phyloP scores from a whole-genome alignment of 2,888 invertebrate species.

The Coenonympha arcania region DNA sequence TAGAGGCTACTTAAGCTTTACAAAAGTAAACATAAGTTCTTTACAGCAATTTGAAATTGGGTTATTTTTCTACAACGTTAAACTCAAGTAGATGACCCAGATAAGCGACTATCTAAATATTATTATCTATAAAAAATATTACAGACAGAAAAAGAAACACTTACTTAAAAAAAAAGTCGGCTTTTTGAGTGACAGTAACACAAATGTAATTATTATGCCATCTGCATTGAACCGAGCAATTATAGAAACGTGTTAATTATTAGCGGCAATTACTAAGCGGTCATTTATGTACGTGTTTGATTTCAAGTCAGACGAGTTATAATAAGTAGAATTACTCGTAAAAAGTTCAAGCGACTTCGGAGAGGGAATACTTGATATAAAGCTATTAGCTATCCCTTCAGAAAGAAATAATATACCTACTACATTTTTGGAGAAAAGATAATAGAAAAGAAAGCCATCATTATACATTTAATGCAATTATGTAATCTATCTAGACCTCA shows the following conservation, averaged over 20 bases:
- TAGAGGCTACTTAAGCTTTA: too few species aligned
- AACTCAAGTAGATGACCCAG: too few species aligned
- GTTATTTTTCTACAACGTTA: too few species aligned
- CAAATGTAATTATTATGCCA: conserved; percentile 7
- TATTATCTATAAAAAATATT: background rate
- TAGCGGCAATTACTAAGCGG: conserved; percentile 6
- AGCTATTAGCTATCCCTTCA: background rate
- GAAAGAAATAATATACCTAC: background rate
- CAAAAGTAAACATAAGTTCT: too few species aligned
- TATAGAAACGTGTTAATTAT: conserved; percentile 13
- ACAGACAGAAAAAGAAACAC: background rate
- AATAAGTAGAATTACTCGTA: background rate
- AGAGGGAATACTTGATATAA: background rate
- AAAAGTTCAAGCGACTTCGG: background rate
- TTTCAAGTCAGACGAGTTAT: conserved; percentile 3
- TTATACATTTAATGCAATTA: too few species aligned
- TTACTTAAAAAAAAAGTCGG: background rate
- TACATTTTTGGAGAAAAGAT: background rate
- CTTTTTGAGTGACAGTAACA: conserved; percentile 1
- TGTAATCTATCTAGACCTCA: too few species aligned
- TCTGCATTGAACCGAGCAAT: conserved; percentile 11
- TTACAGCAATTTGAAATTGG: too few species aligned
- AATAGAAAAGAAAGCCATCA: background rate
- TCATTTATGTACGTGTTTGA: conserved; percentile 4
- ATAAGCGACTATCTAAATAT: background rate